Percentiles rank a stretch among this genome's conserved stretches.
phyloP scores from a whole-genome alignment of 1,140 invertebrate species.

The Asbolus verrucosus region DNA sequence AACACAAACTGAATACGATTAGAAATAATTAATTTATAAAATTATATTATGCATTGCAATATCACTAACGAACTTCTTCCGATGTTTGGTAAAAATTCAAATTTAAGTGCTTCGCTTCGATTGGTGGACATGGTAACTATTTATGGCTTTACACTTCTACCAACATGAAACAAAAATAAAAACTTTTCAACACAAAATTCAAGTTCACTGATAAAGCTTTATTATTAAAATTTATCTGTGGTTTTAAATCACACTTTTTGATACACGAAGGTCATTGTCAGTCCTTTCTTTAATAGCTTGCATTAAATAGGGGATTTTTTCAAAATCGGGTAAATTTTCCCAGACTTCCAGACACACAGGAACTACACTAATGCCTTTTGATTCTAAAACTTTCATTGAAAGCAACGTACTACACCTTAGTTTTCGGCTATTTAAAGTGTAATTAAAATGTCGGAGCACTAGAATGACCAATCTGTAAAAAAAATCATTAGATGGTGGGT shows the following conservation, averaged over 20 bases:
- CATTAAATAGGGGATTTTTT: slow-evolving; percentile 68
- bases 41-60: too few relatives aligned
- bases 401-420: slow-evolving; percentile 60
- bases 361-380: slow-evolving; percentile 63
- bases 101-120: too few relatives aligned
- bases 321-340: slow-evolving; percentile 64
- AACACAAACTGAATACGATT: too few relatives aligned
- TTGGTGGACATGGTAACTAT: too few relatives aligned
- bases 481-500: slow-evolving; percentile 51
- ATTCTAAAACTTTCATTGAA: slow-evolving; percentile 64
- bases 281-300: slow-evolving; percentile 62
- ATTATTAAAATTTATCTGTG: too few relatives aligned
- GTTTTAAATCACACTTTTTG: slow-evolving; percentile 35
- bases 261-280: slow-evolving; percentile 12
- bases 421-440: slow-evolving; percentile 63
- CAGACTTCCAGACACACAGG: slow-evolving; percentile 63
- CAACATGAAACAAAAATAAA: too few relatives aligned
- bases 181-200: too few relatives aligned
- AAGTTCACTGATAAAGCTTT: neutral
- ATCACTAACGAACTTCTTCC: too few relatives aligned
- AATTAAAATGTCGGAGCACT: slow-evolving; percentile 58
- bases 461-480: slow-evolving; percentile 67
- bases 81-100: too few relatives aligned
- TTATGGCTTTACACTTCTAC: too few relatives aligned
- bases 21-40: too few relatives aligned